phyloP scores from a whole-genome alignment of 2,113 vertebrate genomes.

The Bujurquina vittata region DNA sequence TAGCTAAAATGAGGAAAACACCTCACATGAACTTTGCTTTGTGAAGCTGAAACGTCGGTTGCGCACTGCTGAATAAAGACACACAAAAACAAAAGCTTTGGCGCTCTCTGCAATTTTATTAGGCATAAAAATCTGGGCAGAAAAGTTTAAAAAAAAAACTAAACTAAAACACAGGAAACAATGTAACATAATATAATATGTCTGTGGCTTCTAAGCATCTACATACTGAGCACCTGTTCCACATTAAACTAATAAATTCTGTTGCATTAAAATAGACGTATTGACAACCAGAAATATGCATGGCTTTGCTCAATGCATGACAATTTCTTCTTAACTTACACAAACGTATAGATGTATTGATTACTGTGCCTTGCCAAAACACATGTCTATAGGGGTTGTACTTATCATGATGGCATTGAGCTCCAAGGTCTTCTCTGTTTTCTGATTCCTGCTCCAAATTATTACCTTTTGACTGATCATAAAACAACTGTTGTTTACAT shows the following conservation, averaged over 20 bases:
- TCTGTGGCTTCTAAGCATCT: too few relatives aligned
- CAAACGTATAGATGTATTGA: not conserved
- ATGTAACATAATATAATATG: not conserved
- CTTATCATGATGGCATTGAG: not conserved
- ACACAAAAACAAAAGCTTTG: not conserved
- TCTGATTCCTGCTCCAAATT: not conserved
- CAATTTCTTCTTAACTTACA: not conserved
- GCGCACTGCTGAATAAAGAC: not conserved
- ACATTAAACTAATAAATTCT: not conserved
- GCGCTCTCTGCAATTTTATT: too few relatives aligned
- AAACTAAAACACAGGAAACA: not conserved
- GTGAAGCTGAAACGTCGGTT: not conserved
- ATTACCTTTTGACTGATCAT: not conserved
- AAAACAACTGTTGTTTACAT: not conserved
- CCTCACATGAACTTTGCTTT: not conserved
- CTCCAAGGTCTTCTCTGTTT: not conserved
- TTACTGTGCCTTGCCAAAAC: not conserved
- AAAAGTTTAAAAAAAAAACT: not conserved
- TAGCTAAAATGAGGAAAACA: not conserved
- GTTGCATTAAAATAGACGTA: not conserved
- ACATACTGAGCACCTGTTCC: not conserved
- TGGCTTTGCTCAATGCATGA: not conserved
- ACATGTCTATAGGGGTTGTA: not conserved
- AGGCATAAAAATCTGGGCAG: not conserved
- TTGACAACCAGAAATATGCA: fast-evolving